phyloP scores from a whole-genome alignment of 2,888 invertebrate genomes.

The Gari tellinella region DNA sequence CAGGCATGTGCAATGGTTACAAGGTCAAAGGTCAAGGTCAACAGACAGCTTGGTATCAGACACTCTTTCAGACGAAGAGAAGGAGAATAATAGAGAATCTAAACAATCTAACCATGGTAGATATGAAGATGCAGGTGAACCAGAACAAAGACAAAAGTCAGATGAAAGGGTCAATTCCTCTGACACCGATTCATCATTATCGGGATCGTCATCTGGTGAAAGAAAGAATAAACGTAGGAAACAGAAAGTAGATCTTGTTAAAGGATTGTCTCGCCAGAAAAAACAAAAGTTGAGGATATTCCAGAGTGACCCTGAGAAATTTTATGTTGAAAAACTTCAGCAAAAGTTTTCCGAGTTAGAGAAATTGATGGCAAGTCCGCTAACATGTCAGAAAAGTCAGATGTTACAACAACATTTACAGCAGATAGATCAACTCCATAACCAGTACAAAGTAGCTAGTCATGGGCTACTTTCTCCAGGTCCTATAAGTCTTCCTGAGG shows the following conservation, averaged over 20 bases:
- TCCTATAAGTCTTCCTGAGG: conserved; percentile 63
- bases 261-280: conserved; percentile 58
- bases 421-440: conserved; percentile 69
- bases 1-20: no score
- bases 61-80: conserved; percentile 21
- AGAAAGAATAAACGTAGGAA: conserved; percentile 30
- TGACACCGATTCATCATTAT: conserved; percentile 45
- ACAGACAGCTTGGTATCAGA: conserved; percentile 29
- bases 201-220: conserved; percentile 28
- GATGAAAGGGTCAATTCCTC: conserved; percentile 49
- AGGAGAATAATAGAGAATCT: background rate
- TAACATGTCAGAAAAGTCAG: conserved; percentile 60
- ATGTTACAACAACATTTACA: conserved; percentile 65
- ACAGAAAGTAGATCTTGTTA: conserved; percentile 32
- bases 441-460: conserved; percentile 66
- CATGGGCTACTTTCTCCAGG: conserved; percentile 64
- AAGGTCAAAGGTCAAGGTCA: conserved; percentile 39
- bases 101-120: no score
- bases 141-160: conserved; percentile 13
- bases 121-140: no score
- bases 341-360: conserved; percentile 75
- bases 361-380: conserved; percentile 63
- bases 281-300: conserved; percentile 61
- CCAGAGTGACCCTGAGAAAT: conserved; percentile 63
- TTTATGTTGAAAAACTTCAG: conserved; percentile 67